Base-by-base conservation (phyloP, 2,888 invertebrate species). In the Morpho achilles region DNA sequence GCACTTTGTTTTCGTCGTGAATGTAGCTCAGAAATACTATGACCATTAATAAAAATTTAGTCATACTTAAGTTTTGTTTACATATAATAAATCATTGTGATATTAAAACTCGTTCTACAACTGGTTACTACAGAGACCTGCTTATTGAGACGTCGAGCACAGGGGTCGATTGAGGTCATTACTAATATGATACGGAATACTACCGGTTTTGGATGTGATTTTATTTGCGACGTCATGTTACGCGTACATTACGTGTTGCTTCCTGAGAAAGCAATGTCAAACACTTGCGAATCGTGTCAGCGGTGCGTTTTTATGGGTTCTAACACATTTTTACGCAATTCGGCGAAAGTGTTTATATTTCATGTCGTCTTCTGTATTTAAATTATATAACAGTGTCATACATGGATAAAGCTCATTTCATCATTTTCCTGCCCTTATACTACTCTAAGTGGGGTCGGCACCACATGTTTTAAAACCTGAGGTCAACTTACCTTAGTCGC, bases 171-270 rank as follows among this genome's bases (percentile, higher is more conserved):
- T 70, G 80, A 82, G 87, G 82, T 84, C 84, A 75, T 82, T 83
- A 75, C 77, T 82, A 80, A 78, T 73, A 75, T 70, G 76, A 69
- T 72, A 74, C 69, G 72, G 72, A 69, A 69, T 64, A 54, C 53
- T 75, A 84, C 87, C 83, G 84, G 89, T 88, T 82, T 76, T 77
- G 76, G 75, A 81, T 82, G 84, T 78, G 76, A 87, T 75, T 75
- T 70, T 70, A 74, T 59, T 42, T 70, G 73, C 71, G 72, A 76
- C 69, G 68, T 70, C 67, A 70, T 71, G 69, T 70, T 73, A 73
- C 70, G 70, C 64, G 68, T 63, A 61, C 62, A 60, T 73, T 76
- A 74, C 71, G 74, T 70, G 63, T 58, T 67, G 71, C 73, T 79
- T 70, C 67, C 66, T 67, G 68, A 70, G 71, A 74, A 71, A 73